Evolutionary conservation across 2,797 vertebrate species (phyloP).

Genomic region (Phrynocephalus forsythii): DNA sequence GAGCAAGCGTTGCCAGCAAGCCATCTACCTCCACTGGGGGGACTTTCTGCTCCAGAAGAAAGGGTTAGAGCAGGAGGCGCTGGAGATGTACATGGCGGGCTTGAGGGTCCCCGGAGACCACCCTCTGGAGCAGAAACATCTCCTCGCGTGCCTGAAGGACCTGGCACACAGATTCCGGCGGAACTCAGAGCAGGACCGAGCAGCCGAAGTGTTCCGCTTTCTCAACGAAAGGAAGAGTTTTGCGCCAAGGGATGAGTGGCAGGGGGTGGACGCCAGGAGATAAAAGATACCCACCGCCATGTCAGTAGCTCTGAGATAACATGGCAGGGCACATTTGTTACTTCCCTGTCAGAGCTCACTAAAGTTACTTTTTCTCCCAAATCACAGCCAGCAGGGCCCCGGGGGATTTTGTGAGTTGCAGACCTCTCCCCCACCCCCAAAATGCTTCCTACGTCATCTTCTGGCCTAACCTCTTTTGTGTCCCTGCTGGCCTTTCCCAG

Average conservation of each 20-base stretch:
- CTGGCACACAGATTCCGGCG: neutral
- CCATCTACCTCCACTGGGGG: slow-evolving; percentile 24
- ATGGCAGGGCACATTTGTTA: neutral
- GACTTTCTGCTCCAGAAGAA: slow-evolving; percentile 23
- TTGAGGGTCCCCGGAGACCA: neutral
- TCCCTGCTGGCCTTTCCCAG: too few species aligned
- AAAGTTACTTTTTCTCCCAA: too few species aligned
- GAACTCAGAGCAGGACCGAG: rapidly evolving
- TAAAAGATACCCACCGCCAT: neutral
- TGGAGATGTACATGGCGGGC: neutral
- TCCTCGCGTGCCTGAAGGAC: rapidly evolving
- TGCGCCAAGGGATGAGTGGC: rapidly evolving
- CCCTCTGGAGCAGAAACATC: rapidly evolving
- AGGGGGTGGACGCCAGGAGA: rapidly evolving
- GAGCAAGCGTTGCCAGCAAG: slow-evolving; percentile 21
- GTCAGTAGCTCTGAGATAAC: neutral
- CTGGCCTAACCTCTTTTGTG: too few species aligned
- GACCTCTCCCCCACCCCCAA: too few species aligned
- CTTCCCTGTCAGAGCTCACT: too few species aligned
- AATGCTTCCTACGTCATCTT: too few species aligned
- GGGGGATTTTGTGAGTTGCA: too few species aligned
- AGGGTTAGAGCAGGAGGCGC: neutral
- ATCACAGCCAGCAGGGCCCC: neutral
- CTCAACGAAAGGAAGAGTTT: rapidly evolving
- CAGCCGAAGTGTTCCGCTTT: rapidly evolving